Evolutionary conservation across 2,113 vertebrate species (phyloP).

Genomic region (Clarias macrocephalus): DNA sequence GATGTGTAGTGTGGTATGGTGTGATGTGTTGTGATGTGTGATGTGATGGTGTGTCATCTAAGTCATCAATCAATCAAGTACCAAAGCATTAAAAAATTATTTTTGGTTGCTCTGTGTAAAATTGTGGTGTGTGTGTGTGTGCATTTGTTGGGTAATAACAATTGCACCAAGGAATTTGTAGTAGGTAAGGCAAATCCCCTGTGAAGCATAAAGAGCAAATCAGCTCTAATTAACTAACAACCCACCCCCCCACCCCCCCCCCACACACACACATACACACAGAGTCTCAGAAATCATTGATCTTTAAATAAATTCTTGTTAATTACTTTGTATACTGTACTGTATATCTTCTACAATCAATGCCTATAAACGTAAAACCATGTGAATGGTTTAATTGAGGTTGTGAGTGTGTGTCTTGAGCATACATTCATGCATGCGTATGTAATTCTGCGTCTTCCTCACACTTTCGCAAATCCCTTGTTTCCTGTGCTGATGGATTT

Average conservation of each 20-base stretch:
- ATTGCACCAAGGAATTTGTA: background rate
- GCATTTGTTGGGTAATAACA: background rate
- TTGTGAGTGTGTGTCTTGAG: background rate
- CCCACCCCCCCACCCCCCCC: background rate
- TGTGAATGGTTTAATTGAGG: background rate
- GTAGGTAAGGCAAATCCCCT: constrained; percentile 16
- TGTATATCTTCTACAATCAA: background rate
- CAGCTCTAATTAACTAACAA: constrained; percentile 12
- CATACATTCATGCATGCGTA: background rate
- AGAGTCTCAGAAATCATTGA: background rate
- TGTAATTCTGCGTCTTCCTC: background rate
- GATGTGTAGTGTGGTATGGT: background rate
- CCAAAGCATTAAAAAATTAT: background rate
- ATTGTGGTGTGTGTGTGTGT: background rate
- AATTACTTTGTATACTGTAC: too few relatives aligned
- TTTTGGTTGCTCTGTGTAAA: background rate
- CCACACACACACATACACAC: constrained; percentile 8
- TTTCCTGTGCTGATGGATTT: constrained; percentile 54
- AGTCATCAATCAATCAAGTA: background rate
- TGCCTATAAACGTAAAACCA: background rate
- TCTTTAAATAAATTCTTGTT: background rate
- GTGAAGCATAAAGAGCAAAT: constrained; percentile 27
- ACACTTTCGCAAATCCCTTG: constrained; percentile 9
- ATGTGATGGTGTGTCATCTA: background rate
- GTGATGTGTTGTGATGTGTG: background rate